phyloP scores from a whole-genome alignment of 2,797 vertebrate genomes.

The Cetoscarus ocellatus region DNA sequence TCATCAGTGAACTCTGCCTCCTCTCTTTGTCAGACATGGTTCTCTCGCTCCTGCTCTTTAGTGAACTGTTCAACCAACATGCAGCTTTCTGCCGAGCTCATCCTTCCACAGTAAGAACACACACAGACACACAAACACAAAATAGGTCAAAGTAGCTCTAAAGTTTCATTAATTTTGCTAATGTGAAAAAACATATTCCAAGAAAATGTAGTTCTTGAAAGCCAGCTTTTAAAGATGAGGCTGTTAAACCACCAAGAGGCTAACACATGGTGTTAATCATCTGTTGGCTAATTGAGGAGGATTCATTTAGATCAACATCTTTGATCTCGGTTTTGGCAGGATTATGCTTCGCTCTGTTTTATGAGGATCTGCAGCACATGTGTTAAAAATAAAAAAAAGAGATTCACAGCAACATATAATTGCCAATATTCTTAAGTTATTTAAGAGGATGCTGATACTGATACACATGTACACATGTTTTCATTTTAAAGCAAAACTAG shows the following conservation, averaged over 20 bases:
- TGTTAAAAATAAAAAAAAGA: too few species aligned
- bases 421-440: too few species aligned
- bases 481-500: too few species aligned
- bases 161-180: neutral
- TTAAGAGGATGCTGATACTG: too few species aligned
- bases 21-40: conserved; percentile 84
- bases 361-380: neutral
- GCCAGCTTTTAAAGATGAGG: neutral
- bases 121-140: conserved; percentile 19
- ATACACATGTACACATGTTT: too few species aligned
- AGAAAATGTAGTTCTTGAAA: conserved; percentile 1
- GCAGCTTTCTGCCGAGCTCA: conserved; percentile 88
- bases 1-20: neutral
- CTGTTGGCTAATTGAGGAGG: neutral
- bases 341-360: neutral
- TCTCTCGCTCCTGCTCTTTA: conserved; percentile 91
- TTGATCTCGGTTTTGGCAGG: neutral
- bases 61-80: conserved; percentile 94
- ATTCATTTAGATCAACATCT: conserved; percentile 1
- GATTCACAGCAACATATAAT: too few species aligned
- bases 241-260: neutral
- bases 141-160: neutral
- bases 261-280: conserved; percentile 33
- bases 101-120: conserved; percentile 90
- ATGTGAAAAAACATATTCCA: neutral